Evolutionary conservation across 2,113 vertebrate genomes (phyloP).

Genomic region (Mugil cephalus): DNA sequence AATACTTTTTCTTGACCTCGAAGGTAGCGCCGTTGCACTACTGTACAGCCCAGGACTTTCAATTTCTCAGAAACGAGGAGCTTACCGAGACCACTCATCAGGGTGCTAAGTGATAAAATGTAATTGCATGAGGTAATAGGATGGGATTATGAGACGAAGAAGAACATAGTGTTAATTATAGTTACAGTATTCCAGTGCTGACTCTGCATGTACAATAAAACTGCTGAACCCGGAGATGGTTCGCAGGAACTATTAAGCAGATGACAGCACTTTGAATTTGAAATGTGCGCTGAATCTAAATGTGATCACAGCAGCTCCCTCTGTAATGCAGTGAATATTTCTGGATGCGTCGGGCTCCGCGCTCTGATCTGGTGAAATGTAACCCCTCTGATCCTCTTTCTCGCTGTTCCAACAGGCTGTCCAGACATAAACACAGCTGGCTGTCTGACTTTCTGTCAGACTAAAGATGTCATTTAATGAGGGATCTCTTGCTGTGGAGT

Average conservation of each 20-base stretch:
- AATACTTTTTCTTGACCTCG: conserved; percentile 69
- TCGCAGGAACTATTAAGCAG: conserved; percentile 33
- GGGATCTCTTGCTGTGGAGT: conserved; percentile 52
- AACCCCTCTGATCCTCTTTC: conserved; percentile 45
- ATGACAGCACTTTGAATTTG: conserved; percentile 61
- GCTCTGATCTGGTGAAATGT: conserved; percentile 65
- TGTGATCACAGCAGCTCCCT: conserved; percentile 36
- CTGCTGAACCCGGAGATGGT: conserved; percentile 11
- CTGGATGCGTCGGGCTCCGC: conserved; percentile 47
- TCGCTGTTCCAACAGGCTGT: conserved; percentile 34
- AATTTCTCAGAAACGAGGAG: conserved; percentile 65
- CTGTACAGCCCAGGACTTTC: conserved; percentile 59
- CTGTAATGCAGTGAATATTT: conserved; percentile 48
- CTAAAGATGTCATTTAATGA: conserved; percentile 48
- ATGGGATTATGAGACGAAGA: conserved; percentile 23
- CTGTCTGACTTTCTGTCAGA: conserved; percentile 40
- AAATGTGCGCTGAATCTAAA: conserved; percentile 54
- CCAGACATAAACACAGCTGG: conserved; percentile 47
- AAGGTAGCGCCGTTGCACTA: conserved; percentile 59
- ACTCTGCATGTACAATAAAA: conserved; percentile 33
- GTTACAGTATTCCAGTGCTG: conserved; percentile 40
- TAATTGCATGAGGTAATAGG: conserved; percentile 11
- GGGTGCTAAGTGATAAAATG: conserved; percentile 55
- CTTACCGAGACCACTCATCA: conserved; percentile 46
- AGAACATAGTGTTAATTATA: conserved; percentile 39